These are phyloP conservation scores for Halcyon senegalensis DNA, from an alignment of 2,113 vertebrate species.

Conservation along the genomic window DNA sequence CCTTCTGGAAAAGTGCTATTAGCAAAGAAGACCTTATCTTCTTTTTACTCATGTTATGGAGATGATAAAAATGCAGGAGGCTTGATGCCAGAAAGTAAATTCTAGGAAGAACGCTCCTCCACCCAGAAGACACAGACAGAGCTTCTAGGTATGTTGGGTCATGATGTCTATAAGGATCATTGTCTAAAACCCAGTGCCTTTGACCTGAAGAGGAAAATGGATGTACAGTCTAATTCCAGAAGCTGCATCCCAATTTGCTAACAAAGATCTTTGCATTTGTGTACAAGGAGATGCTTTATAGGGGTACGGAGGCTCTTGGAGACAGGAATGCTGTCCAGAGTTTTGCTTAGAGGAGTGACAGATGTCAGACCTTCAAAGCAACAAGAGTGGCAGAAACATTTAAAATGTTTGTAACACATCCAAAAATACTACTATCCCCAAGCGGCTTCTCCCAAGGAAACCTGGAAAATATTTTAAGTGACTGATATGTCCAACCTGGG, in stretches of 20 bases:
- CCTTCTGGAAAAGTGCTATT: not conserved
- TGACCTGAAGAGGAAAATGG: not conserved
- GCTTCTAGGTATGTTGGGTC: not conserved
- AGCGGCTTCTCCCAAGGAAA: not conserved
- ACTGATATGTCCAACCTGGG: not conserved
- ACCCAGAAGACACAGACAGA: not conserved
- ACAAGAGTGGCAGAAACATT: not conserved
- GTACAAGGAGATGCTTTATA: not conserved
- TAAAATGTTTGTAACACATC: not conserved
- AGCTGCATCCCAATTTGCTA: not conserved
- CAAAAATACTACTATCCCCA: not conserved
- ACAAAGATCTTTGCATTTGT: not conserved
- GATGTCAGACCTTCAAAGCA: not conserved
- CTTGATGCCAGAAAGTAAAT: not conserved
- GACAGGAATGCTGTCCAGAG: not conserved
- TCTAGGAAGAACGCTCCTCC: fast-evolving
- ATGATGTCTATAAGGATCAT: not conserved
- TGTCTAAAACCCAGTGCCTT: not conserved
- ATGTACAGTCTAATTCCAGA: not conserved
- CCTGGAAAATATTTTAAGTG: not conserved
- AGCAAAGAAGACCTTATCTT: not conserved
- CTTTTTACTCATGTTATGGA: not conserved
- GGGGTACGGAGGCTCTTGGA: not conserved
- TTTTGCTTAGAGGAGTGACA: not conserved
- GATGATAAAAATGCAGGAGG: not conserved